These are phyloP conservation scores for Cantharis rustica DNA, from an alignment of 2,888 invertebrate genomes.

Conservation along the genomic window DNA sequence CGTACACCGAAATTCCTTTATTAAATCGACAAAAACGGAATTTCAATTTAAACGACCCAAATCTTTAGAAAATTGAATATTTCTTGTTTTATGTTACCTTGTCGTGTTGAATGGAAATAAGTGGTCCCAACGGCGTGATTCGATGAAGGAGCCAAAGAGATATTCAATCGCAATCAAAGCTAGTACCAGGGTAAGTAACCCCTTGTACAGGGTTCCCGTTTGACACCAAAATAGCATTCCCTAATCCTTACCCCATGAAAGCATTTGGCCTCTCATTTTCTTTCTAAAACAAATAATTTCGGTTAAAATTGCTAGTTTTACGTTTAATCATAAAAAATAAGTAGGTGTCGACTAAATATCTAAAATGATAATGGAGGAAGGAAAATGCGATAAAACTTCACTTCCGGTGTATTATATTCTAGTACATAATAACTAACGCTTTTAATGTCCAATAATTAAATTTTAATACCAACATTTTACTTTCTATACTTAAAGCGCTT, in stretches of 20 bases:
- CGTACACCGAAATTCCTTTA: background rate
- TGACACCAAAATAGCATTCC: constrained; percentile 48
- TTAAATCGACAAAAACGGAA: background rate
- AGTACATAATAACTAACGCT: too few species aligned
- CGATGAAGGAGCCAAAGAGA: constrained; percentile 69
- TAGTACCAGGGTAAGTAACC: constrained; percentile 63
- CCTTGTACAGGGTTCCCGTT: constrained; percentile 62
- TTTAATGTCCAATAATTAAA: background rate
- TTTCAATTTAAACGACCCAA: background rate
- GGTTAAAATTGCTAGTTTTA: background rate
- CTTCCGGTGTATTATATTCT: background rate
- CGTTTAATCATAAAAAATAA: background rate
- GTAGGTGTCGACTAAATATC: background rate
- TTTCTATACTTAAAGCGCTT: background rate
- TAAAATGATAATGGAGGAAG: background rate
- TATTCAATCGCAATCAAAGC: constrained; percentile 72
- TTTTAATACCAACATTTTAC: background rate
- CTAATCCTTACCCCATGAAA: constrained; percentile 23
- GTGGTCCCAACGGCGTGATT: constrained; percentile 54
- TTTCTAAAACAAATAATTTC: background rate
- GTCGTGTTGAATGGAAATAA: constrained; percentile 55
- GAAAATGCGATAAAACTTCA: background rate
- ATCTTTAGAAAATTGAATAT: background rate
- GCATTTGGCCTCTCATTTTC: background rate
- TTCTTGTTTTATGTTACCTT: background rate